Percentiles rank a stretch among this genome's conserved stretches.
Evolutionary conservation across 2,888 invertebrate genomes (phyloP).

Genomic region (Eilema griseolum): DNA sequence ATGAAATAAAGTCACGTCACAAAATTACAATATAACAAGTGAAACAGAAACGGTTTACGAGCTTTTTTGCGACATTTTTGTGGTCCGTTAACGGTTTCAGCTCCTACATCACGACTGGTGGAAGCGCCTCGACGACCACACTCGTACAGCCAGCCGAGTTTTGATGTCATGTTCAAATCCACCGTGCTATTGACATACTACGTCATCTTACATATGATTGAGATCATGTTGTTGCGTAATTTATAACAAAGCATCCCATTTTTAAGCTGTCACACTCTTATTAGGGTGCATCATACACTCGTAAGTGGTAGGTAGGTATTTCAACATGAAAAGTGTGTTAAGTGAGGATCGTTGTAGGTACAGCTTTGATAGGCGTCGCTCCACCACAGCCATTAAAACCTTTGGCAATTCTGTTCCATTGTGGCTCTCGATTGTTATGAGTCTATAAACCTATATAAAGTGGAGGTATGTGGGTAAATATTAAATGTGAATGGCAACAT

Average conservation of each 20-base stretch:
- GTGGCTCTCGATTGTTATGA: slow-evolving; percentile 68
- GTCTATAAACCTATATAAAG: slow-evolving; percentile 71
- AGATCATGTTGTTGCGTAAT: slow-evolving; percentile 2
- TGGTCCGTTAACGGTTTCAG: slow-evolving; percentile 78
- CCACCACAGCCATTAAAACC: slow-evolving; percentile 64
- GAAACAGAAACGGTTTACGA: slow-evolving; percentile 80
- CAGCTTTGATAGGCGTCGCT: slow-evolving; percentile 55
- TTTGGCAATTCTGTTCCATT: slow-evolving; percentile 62
- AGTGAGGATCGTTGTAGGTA: slow-evolving; percentile 46
- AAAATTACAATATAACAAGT: slow-evolving; percentile 78
- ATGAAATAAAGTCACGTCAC: slow-evolving; percentile 79
- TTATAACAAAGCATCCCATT: background rate
- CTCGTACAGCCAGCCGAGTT: slow-evolving; percentile 39
- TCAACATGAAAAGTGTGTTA: slow-evolving; percentile 29
- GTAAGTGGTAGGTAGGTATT: background rate
- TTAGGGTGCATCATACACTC: background rate
- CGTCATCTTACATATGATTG: slow-evolving; percentile 3
- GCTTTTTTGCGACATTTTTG: slow-evolving; percentile 79
- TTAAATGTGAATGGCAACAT: slow-evolving; percentile 78
- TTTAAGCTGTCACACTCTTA: background rate
- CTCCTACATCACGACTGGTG: slow-evolving; percentile 59
- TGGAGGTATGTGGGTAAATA: slow-evolving; percentile 72
- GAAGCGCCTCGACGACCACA: slow-evolving; percentile 49
- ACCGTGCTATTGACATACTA: slow-evolving; percentile 22
- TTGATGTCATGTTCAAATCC: slow-evolving; percentile 35